phyloP scores from a whole-genome alignment of 2,113 vertebrate species.

The Siphamia tubifer region DNA sequence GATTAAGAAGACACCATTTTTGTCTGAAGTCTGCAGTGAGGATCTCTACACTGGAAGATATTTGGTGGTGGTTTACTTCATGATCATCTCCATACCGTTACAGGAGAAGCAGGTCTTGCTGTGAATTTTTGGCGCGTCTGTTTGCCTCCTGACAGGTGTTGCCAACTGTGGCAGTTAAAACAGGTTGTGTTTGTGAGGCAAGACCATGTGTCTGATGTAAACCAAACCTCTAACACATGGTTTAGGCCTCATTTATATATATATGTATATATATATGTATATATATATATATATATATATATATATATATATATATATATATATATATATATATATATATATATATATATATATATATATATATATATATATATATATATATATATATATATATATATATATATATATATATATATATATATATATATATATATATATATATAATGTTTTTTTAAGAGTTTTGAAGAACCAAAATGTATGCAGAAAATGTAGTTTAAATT shows the following conservation, averaged over 20 bases:
- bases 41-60: neutral
- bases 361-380: too few relatives aligned
- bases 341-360: too few relatives aligned
- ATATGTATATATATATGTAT: too few relatives aligned
- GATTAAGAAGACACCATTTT: neutral
- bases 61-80: constrained; percentile 7
- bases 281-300: too few relatives aligned
- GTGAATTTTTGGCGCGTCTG: neutral
- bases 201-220: constrained; percentile 67
- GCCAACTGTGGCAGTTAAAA: constrained; percentile 60
- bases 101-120: constrained; percentile 1
- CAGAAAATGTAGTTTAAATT: neutral
- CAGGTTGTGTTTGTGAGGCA: constrained; percentile 34
- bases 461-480: neutral
- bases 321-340: too few relatives aligned
- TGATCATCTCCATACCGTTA: neutral
- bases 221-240: constrained; percentile 73
- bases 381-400: too few relatives aligned
- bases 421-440: too few relatives aligned
- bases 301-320: too few relatives aligned
- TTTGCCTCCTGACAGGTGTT: constrained; percentile 54
- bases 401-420: too few relatives aligned
- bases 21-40: neutral
- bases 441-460: neutral
- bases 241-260: constrained; percentile 9